Conservation (phyloP, 2,113 vertebrate species). For the Mesitornis unicolor region DNA sequence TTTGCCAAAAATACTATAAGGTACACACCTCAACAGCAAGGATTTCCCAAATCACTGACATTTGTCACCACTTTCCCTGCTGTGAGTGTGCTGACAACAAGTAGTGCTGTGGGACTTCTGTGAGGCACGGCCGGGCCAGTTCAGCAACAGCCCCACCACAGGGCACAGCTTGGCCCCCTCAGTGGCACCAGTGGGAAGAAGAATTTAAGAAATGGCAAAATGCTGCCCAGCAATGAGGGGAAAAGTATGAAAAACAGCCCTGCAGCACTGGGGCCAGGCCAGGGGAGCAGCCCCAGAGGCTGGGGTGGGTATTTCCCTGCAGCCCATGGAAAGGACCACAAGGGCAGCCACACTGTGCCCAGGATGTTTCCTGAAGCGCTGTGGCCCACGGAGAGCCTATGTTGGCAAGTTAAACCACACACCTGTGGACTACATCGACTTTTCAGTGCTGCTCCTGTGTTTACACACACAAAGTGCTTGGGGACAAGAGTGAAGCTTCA, state of each 20-base stretch:
- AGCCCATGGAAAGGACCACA: rapidly evolving
- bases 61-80: rapidly evolving
- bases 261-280: rapidly evolving
- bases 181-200: rapidly evolving
- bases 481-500: not conserved
- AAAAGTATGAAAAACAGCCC: not conserved
- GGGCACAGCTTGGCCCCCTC: not conserved
- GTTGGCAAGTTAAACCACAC: rapidly evolving
- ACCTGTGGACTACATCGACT: rapidly evolving
- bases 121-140: too few relatives aligned
- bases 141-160: not conserved
- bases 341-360: too few relatives aligned
- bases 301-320: not conserved
- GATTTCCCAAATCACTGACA: rapidly evolving
- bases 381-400: rapidly evolving
- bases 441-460: not conserved
- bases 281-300: not conserved
- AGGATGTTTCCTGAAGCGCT: rapidly evolving
- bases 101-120: rapidly evolving
- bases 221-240: rapidly evolving
- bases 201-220: not conserved
- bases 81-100: rapidly evolving
- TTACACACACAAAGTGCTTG: not conserved
- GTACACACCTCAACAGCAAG: rapidly evolving
- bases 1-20: rapidly evolving